Evolutionary conservation across 2,888 invertebrate species (phyloP).

Genomic region (Drosophila infuscata): DNA sequence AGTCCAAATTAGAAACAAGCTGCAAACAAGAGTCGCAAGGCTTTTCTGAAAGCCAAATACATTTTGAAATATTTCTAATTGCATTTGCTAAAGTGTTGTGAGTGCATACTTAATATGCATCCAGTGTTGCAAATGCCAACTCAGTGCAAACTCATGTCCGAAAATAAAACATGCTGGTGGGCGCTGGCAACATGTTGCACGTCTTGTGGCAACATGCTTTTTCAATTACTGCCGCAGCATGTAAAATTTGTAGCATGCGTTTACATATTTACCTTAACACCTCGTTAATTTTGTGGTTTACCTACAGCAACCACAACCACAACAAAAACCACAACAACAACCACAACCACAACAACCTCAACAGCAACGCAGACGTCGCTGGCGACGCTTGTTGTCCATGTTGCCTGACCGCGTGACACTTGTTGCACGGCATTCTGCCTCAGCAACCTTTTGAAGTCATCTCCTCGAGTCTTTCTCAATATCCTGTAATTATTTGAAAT

Average conservation of each 20-base stretch:
- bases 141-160: slow-evolving; percentile 68
- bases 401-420: slow-evolving; percentile 61
- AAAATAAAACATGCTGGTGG: slow-evolving; percentile 25
- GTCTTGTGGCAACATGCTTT: slow-evolving; percentile 70
- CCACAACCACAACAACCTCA: slow-evolving; percentile 13
- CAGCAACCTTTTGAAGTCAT: slow-evolving; percentile 61
- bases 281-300: slow-evolving; percentile 53
- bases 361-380: slow-evolving; percentile 34
- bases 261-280: slow-evolving; percentile 72
- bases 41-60: background rate
- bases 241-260: slow-evolving; percentile 69
- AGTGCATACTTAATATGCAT: slow-evolving; percentile 31
- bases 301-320: slow-evolving; percentile 43
- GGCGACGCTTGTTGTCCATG: slow-evolving; percentile 68
- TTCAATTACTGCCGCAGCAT: slow-evolving; percentile 67
- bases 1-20: slow-evolving; percentile 1
- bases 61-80: background rate
- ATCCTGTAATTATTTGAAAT: background rate
- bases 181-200: slow-evolving; percentile 49
- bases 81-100: slow-evolving; percentile 6
- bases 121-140: slow-evolving; percentile 1
- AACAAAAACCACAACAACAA: slow-evolving; percentile 19
- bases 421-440: slow-evolving; percentile 68
- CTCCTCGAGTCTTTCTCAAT: background rate
- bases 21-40: background rate